phyloP scores from a whole-genome alignment of 23 tunicate species.

The Styela clava region DNA sequence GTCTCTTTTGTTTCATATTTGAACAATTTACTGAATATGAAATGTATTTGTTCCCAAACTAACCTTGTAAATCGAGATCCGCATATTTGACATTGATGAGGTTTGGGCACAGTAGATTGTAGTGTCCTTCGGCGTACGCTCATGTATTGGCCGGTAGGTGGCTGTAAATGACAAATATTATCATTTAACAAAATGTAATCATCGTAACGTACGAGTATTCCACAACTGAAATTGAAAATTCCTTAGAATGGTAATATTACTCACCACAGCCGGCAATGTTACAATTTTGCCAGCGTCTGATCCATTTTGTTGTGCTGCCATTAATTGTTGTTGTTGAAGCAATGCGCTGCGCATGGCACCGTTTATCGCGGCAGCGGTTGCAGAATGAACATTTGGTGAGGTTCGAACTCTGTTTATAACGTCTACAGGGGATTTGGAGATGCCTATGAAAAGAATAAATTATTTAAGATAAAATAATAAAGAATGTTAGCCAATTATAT shows the following conservation, averaged over 20 bases:
- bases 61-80: conserved; percentile 97
- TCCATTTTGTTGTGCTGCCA: conserved; percentile 49
- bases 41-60: too few relatives aligned
- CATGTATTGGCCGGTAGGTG: conserved; percentile 89
- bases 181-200: too few relatives aligned
- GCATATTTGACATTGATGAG: conserved; percentile 97
- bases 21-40: too few relatives aligned
- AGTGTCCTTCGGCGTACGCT: conserved; percentile 91
- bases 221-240: too few relatives aligned
- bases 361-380: conserved; percentile 17
- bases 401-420: background rate
- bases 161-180: conserved; percentile 50
- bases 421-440: background rate
- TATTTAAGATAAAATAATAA: too few relatives aligned
- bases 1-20: too few relatives aligned
- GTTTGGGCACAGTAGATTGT: conserved; percentile 90
- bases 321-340: conserved; percentile 50
- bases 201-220: too few relatives aligned
- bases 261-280: conserved; percentile 69
- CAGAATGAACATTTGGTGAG: background rate
- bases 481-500: too few relatives aligned
- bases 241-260: too few relatives aligned
- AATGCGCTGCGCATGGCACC: conserved; percentile 49
- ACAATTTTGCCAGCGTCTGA: conserved; percentile 27
- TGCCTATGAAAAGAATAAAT: too few relatives aligned